Evolutionary conservation across 1,140 invertebrate genomes (phyloP), one percentile per base, ranked within the genome.

Genomic region (Ceratosolen fusciceps): DNA sequence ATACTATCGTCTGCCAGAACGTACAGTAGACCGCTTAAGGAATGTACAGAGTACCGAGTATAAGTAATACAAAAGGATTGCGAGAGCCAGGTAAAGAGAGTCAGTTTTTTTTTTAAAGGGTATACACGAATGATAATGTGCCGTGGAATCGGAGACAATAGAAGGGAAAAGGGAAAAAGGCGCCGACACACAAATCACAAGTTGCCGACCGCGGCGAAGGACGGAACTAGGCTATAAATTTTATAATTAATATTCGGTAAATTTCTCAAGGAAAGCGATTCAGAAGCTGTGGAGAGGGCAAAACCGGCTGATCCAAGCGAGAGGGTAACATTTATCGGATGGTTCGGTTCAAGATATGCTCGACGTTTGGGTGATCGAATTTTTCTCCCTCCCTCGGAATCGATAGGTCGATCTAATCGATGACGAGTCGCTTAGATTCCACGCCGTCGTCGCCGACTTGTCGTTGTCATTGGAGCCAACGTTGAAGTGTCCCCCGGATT

Each of bases 191-290:
- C 65, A 72, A 78, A 72, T 62, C 68, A 78, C 72, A 70, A 71
- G 56, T n/a, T 19, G 29, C 49, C 24, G 39, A 52, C 19, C 37
- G 31, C 24, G 16, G 47, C 19, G n/a, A 26, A 43, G 1, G 65
- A 16, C 0, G 34, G 39, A 21, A 26, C 37, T 3, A 43, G 43
- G 74, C 80, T 52, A 83, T 84, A 83, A 84, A 83, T 84, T 79
- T 76, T 52, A 77, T 80, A 79, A 84, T 84, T 84, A 84, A 84
- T 84, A 83, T 79, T 65, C 82, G 80, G 70, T 81, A 82, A 83
- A 82, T 83, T 83, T 82, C 73, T 71, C 72, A 72, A 31, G 34
- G n/a, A n/a, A n/a, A n/a, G n/a, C n/a, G n/a, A n/a, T n/a, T n/a
- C n/a, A n/a, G n/a, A n/a, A n/a, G n/a, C n/a, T n/a, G n/a, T n/a